These are phyloP conservation scores for Sebastes melanostomus DNA, from an alignment of 2,797 vertebrate species.

Conservation along the genomic window DNA sequence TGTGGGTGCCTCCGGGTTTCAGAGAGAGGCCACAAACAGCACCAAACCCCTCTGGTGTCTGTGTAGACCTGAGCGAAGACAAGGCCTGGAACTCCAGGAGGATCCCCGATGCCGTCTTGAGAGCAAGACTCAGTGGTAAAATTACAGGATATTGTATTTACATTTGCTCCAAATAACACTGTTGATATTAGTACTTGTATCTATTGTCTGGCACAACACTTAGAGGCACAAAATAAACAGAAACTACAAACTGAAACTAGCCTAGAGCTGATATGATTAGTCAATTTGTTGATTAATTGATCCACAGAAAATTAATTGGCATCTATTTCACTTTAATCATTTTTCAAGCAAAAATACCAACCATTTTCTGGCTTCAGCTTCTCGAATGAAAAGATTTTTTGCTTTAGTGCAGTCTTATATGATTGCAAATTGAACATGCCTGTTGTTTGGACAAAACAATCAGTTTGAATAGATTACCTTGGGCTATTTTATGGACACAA, in stretches of 20 bases:
- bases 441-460: background rate
- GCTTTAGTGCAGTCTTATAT: background rate
- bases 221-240: background rate
- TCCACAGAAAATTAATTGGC: background rate
- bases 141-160: background rate
- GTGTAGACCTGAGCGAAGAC: conserved; percentile 47
- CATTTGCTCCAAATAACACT: background rate
- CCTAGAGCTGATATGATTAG: no score
- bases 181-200: background rate
- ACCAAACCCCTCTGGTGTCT: conserved; percentile 27
- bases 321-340: background rate
- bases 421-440: background rate
- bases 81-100: conserved; percentile 77
- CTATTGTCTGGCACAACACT: background rate
- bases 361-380: background rate
- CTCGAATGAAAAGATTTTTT: background rate
- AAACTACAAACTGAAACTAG: background rate
- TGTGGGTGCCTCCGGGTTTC: conserved; percentile 38
- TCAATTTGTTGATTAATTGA: no score
- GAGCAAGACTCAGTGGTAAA: conserved; percentile 76
- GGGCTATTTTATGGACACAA: background rate
- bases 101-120: conserved; percentile 62
- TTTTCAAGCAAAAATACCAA: no score
- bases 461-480: background rate
- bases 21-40: conserved; percentile 49